A percentile compares a stretch with the other conserved stretches of the same genome.
phyloP scores from a whole-genome alignment of 2,888 invertebrate genomes.

The Hybos culiciformis region DNA sequence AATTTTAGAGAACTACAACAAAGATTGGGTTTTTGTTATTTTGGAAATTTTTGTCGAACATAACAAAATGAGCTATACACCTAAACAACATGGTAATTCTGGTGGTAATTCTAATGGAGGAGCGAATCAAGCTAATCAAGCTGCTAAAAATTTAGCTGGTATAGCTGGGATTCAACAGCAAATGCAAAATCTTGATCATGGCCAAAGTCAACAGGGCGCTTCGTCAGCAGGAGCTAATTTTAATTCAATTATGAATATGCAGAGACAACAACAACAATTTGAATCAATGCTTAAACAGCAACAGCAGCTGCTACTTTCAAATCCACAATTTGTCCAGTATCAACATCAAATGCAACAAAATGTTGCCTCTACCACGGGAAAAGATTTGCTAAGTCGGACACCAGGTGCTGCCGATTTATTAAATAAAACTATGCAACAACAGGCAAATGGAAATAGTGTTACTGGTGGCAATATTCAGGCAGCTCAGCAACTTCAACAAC shows the following conservation, averaged over 20 bases:
- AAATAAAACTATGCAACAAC: constrained; percentile 24
- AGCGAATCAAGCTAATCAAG: constrained; percentile 20
- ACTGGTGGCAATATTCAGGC: constrained; percentile 3
- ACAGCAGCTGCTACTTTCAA: constrained; percentile 18
- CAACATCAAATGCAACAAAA: constrained; percentile 24
- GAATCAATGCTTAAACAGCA: constrained; percentile 21
- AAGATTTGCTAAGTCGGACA: constrained; percentile 20
- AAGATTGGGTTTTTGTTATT: too few relatives aligned
- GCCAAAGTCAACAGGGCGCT: constrained; percentile 21
- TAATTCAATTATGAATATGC: constrained; percentile 19
- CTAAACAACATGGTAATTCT: constrained; percentile 13
- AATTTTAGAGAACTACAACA: too few relatives aligned
- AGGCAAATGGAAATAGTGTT: constrained; percentile 23
- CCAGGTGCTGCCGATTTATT: constrained; percentile 26
- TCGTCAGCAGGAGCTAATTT: constrained; percentile 18
- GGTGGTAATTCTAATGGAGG: constrained; percentile 18
- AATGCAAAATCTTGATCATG: constrained; percentile 26
- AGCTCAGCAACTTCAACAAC: constrained; percentile 23
- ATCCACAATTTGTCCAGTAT: constrained; percentile 22
- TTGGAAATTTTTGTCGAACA: too few relatives aligned
- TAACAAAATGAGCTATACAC: constrained; percentile 12
- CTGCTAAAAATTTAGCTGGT: constrained; percentile 21
- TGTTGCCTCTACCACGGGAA: background rate
- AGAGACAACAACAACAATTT: constrained; percentile 19
- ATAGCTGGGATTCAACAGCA: constrained; percentile 23